Conservation (phyloP, 1,140 invertebrate genomes). For the Papilio machaon region DNA sequence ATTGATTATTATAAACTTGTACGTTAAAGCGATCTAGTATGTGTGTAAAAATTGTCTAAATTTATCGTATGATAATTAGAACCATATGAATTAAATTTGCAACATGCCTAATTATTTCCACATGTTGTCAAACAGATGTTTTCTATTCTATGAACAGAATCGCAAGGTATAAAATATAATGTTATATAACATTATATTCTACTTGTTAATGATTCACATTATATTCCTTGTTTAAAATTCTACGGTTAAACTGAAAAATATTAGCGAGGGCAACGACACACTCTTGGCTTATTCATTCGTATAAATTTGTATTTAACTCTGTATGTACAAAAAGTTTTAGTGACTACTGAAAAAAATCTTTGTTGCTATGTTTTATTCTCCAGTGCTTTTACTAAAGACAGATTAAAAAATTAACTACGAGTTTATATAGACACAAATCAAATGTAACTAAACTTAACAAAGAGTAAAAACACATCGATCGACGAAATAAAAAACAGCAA, state of each 20-base stretch:
- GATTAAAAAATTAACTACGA: neutral
- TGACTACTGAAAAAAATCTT: no score
- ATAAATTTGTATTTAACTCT: neutral
- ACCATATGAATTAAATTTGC: constrained; percentile 11
- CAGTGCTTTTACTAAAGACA: neutral
- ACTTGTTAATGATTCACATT: neutral
- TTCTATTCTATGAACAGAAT: neutral
- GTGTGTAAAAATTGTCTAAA: neutral
- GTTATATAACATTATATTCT: neutral
- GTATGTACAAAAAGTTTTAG: neutral
- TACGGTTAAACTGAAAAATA: constrained; percentile 1
- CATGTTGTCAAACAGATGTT: constrained; percentile 1
- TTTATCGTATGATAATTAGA: neutral
- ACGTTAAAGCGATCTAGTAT: neutral
- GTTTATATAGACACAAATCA: no score
- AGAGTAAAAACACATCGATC: neutral
- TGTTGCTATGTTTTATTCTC: neutral
- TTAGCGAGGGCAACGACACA: neutral
- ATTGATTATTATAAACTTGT: neutral
- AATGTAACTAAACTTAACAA: neutral
- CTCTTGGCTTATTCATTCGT: neutral
- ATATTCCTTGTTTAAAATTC: constrained; percentile 15
- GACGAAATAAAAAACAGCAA: neutral
- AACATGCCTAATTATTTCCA: neutral
- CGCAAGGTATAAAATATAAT: no score